A percentile compares a stretch with the other conserved stretches of the same genome.
phyloP scores from a whole-genome alignment of 2,888 invertebrate species.

The Athrips mouffetella region DNA sequence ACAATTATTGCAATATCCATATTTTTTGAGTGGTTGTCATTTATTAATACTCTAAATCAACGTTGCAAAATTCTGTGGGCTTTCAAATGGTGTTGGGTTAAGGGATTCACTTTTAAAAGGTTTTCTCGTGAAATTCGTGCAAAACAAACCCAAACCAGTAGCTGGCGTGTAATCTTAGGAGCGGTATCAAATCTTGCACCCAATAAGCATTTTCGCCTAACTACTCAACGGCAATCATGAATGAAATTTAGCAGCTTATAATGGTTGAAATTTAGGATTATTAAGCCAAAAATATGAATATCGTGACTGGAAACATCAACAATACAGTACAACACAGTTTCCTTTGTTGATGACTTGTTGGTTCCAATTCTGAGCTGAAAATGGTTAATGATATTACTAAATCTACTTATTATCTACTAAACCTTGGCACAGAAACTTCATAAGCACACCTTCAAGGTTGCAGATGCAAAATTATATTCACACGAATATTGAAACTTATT shows the following conservation, averaged over 20 bases:
- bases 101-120: background rate
- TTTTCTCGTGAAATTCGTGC: conserved; percentile 40
- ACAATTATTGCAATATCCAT: conserved; percentile 64
- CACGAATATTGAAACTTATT: no score
- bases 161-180: conserved; percentile 38
- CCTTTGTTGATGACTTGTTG: background rate
- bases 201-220: conserved; percentile 36
- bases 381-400: background rate
- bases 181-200: conserved; percentile 27
- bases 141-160: conserved; percentile 50
- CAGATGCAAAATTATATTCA: no score
- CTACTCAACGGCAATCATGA: conserved; percentile 36
- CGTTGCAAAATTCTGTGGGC: conserved; percentile 25
- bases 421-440: no score
- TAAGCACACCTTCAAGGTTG: no score
- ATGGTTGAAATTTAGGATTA: conserved; percentile 5
- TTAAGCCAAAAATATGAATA: conserved; percentile 69
- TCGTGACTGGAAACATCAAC: conserved; percentile 37
- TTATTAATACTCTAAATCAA: conserved; percentile 49
- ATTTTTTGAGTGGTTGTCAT: conserved; percentile 76
- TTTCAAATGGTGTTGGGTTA: conserved; percentile 12
- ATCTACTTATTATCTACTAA: no score
- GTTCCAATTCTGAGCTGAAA: background rate
- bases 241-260: conserved; percentile 10
- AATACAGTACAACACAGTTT: background rate